A percentile compares a stretch with the other conserved stretches of the same genome.
Conservation (phyloP, 2,797 vertebrate genomes). For the Myotis pilosus region DNA sequence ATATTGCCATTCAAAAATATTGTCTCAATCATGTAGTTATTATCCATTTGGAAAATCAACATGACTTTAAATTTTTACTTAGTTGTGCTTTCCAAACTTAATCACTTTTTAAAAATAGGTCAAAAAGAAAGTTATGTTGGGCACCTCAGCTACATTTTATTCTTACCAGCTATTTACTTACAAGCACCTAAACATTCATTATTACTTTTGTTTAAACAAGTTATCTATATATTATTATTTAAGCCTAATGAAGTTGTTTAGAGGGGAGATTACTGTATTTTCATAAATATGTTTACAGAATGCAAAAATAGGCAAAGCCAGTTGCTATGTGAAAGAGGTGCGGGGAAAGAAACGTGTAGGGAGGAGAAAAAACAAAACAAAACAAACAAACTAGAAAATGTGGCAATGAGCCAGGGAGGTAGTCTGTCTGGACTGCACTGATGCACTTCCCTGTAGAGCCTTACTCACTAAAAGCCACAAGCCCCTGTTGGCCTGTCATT, state of each 20-base stretch:
- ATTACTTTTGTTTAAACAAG: not conserved
- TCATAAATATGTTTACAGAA: constrained; percentile 22
- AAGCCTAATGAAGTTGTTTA: not conserved
- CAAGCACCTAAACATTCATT: not conserved
- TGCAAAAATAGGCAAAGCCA: not conserved
- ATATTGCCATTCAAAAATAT: not conserved
- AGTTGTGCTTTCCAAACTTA: not conserved
- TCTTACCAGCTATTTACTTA: not conserved
- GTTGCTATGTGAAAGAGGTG: not conserved
- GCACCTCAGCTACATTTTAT: not conserved
- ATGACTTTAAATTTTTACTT: not conserved
- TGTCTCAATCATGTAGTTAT: not conserved
- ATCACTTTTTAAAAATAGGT: not conserved
- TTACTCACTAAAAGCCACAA: constrained; percentile 35
- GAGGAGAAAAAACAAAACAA: not conserved
- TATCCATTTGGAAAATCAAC: not conserved
- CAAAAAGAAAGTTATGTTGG: not conserved
- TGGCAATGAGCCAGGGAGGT: not conserved
- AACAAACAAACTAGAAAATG: not conserved
- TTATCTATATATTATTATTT: not conserved
- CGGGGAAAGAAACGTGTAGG: not conserved
- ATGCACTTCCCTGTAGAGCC: not conserved
- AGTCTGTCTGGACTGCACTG: not conserved
- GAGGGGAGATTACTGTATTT: not conserved
- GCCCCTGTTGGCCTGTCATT: not conserved